phyloP scores from a whole-genome alignment of 2,888 invertebrate genomes.

The Drosophila austrosaltans region DNA sequence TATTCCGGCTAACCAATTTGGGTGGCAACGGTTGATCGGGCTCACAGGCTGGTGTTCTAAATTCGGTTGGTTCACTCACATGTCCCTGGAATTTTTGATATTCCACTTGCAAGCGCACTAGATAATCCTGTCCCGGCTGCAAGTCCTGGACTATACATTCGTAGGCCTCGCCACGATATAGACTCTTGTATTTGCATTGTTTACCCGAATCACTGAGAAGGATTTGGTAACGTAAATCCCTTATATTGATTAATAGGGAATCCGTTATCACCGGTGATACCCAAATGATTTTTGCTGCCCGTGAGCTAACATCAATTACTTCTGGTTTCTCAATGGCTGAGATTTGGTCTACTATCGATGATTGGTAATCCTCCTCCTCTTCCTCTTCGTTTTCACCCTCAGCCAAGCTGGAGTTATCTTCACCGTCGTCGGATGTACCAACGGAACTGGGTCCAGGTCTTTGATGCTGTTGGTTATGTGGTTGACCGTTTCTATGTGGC shows the following conservation, averaged over 20 bases:
- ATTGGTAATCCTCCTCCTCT: slow-evolving; percentile 89
- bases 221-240: slow-evolving; percentile 89
- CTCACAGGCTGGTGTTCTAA: slow-evolving; percentile 91
- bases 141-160: slow-evolving; percentile 93
- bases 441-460: slow-evolving; percentile 81
- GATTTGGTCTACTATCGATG: slow-evolving; percentile 88
- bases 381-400: slow-evolving; percentile 92
- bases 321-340: slow-evolving; percentile 90
- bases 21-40: slow-evolving; percentile 91
- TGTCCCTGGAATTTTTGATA: slow-evolving; percentile 90
- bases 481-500: slow-evolving; percentile 59
- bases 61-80: slow-evolving; percentile 90
- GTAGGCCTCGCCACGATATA: slow-evolving; percentile 90
- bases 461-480: slow-evolving; percentile 34
- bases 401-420: slow-evolving; percentile 88
- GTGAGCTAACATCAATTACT: slow-evolving; percentile 92
- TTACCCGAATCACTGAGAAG: slow-evolving; percentile 90
- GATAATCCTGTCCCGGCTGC: slow-evolving; percentile 94
- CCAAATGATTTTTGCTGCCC: slow-evolving; percentile 94
- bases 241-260: slow-evolving; percentile 74
- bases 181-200: slow-evolving; percentile 93
- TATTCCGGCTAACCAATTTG: slow-evolving; percentile 88
- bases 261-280: slow-evolving; percentile 86
- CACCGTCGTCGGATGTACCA: slow-evolving; percentile 92
- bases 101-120: slow-evolving; percentile 90